These are phyloP conservation scores for Melanostoma scalare DNA, from an alignment of 2,888 invertebrate genomes.

Conservation along the genomic window DNA sequence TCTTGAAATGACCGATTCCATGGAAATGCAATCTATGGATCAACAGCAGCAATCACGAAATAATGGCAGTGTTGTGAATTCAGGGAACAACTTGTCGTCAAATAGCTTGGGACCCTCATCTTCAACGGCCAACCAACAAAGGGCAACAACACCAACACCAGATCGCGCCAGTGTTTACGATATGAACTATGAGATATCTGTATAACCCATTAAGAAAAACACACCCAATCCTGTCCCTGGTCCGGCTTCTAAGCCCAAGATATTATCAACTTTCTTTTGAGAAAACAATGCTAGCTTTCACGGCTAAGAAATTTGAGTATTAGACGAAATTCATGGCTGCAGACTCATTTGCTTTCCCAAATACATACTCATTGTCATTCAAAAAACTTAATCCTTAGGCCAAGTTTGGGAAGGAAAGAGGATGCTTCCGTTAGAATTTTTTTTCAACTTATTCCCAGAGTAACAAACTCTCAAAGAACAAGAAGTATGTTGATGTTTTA, in stretches of 20 bases:
- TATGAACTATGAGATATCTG: conserved; percentile 97
- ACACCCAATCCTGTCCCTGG: conserved; percentile 75
- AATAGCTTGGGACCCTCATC: conserved; percentile 58
- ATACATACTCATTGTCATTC: too few species aligned
- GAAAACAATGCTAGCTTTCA: background rate
- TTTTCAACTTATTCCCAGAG: too few species aligned
- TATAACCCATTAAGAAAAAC: conserved; percentile 85
- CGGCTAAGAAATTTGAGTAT: background rate
- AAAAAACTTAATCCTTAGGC: too few species aligned
- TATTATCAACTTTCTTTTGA: conserved; percentile 67
- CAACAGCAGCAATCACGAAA: conserved; percentile 78
- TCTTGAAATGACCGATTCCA: conserved; percentile 93
- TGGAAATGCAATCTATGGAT: conserved; percentile 87
- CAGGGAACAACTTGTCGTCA: conserved; percentile 66
- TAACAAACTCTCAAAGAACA: too few species aligned
- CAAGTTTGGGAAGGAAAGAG: too few species aligned
- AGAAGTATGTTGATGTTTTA: too few species aligned
- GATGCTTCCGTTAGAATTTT: too few species aligned
- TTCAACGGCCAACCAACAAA: conserved; percentile 79
- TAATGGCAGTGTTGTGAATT: conserved; percentile 76
- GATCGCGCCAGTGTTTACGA: conserved; percentile 95
- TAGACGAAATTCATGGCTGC: too few species aligned
- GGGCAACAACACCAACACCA: conserved; percentile 86
- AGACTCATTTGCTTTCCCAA: too few species aligned
- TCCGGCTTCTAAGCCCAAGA: conserved; percentile 61